phyloP scores from a whole-genome alignment of 2,797 vertebrate genomes.

The Okamejei kenojei region DNA sequence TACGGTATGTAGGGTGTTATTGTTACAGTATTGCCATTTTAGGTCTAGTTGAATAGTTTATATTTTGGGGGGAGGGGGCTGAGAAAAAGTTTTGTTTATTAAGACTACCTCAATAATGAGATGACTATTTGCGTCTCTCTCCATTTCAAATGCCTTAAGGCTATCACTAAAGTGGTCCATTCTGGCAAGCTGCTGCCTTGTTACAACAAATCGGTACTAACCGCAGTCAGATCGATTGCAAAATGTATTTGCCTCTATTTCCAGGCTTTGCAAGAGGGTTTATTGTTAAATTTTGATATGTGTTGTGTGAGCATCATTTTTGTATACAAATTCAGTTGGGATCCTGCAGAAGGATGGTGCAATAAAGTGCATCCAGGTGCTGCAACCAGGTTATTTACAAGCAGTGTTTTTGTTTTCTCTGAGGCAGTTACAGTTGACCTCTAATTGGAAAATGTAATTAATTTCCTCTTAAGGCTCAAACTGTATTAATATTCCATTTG shows the following conservation, averaged over 20 bases:
- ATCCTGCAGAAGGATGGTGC: conserved; percentile 38
- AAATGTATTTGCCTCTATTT: background rate
- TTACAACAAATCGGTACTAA: conserved; percentile 32
- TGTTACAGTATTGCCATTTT: conserved; percentile 85
- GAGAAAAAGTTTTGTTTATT: conserved; percentile 64
- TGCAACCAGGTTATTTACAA: conserved; percentile 17
- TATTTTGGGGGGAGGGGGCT: conserved; percentile 65
- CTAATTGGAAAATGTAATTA: background rate
- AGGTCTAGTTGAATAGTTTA: conserved; percentile 70
- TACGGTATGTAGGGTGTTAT: conserved; percentile 92
- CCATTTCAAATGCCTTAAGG: conserved; percentile 51
- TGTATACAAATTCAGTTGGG: conserved; percentile 15
- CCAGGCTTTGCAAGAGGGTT: conserved; percentile 27
- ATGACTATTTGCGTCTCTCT: conserved; percentile 62
- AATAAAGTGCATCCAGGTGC: conserved; percentile 19
- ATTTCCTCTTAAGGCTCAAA: background rate
- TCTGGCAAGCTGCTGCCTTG: conserved; percentile 37
- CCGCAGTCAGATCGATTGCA: conserved; percentile 9
- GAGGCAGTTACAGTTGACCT: background rate
- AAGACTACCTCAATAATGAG: conserved; percentile 95
- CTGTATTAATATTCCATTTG: background rate
- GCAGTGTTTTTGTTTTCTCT: background rate
- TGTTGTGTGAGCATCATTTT: background rate
- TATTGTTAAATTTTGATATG: background rate
- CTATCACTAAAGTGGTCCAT: conserved; percentile 29